Conservation (phyloP, 1,140 invertebrate species). For the Bombyx mandarina region DNA sequence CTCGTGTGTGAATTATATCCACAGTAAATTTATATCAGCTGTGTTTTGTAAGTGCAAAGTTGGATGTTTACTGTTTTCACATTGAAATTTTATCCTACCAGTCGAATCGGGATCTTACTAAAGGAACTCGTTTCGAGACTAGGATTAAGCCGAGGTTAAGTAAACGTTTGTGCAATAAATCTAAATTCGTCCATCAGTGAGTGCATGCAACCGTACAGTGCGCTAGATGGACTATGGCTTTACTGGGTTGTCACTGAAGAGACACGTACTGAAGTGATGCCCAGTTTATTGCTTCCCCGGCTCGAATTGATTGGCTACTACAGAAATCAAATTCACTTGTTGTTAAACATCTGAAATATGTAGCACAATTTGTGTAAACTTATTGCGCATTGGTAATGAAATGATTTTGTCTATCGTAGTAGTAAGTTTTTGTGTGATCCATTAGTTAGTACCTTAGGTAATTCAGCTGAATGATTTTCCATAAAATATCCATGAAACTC, state of each 20-base stretch:
- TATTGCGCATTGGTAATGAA: too few relatives aligned
- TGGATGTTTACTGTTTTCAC: too few relatives aligned
- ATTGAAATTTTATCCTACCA: too few relatives aligned
- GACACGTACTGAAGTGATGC: slow-evolving; percentile 38
- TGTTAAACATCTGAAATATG: too few relatives aligned
- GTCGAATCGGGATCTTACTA: too few relatives aligned
- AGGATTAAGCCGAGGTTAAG: too few relatives aligned
- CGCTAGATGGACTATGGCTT: slow-evolving; percentile 14
- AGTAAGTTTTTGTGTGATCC: slow-evolving; percentile 6
- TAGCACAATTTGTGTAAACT: too few relatives aligned
- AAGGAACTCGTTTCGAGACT: too few relatives aligned
- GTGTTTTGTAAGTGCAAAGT: too few relatives aligned
- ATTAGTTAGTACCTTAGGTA: slow-evolving; percentile 13
- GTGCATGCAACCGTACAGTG: slow-evolving; percentile 19
- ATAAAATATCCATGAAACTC: slow-evolving; percentile 5
- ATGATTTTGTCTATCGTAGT: too few relatives aligned
- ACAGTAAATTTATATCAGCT: too few relatives aligned
- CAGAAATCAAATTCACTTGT: slow-evolving; percentile 16
- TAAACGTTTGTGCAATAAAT: slow-evolving; percentile 20
- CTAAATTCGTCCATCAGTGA: slow-evolving; percentile 37
- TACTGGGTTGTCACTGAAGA: slow-evolving; percentile 24
- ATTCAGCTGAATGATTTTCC: slow-evolving; percentile 4
- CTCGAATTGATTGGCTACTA: slow-evolving; percentile 32
- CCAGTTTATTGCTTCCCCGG: slow-evolving; percentile 34
- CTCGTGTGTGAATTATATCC: too few relatives aligned